phyloP scores from a whole-genome alignment of 2,797 vertebrate genomes.

The Platyrinchus mystaceus region DNA sequence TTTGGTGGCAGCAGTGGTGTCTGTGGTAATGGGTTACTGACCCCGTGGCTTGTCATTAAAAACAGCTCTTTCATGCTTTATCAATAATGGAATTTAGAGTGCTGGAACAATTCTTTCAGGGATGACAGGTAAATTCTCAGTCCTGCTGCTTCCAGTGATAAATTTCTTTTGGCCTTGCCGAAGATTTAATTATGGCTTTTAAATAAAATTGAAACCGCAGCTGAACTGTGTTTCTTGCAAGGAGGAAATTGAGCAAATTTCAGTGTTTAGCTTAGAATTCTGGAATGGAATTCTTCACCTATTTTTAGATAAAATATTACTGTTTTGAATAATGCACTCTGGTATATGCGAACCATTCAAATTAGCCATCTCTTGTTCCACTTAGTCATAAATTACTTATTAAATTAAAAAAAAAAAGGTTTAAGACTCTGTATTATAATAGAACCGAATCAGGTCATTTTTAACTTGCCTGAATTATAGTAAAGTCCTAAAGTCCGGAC shows the following conservation, averaged over 20 bases:
- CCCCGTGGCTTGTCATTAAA: not conserved
- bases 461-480: not conserved
- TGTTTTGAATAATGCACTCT: not conserved
- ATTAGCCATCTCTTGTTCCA: not conserved
- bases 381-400: not conserved
- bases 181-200: not conserved
- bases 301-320: not conserved
- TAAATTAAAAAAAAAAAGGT: not conserved
- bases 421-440: not conserved
- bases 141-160: not conserved
- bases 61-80: not conserved
- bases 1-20: not conserved
- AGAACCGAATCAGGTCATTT: not conserved
- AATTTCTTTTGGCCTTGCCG: not conserved
- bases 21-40: not conserved
- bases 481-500: not conserved
- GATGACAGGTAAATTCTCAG: not conserved
- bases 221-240: not conserved
- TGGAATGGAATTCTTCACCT: not conserved
- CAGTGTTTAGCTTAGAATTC: not conserved
- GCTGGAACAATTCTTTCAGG: not conserved
- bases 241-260: not conserved
- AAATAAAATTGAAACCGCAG: not conserved
- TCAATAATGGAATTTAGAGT: not conserved
- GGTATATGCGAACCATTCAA: not conserved